Evolutionary conservation across 2,888 invertebrate genomes (phyloP).

Genomic region (Dione vanillae): DNA sequence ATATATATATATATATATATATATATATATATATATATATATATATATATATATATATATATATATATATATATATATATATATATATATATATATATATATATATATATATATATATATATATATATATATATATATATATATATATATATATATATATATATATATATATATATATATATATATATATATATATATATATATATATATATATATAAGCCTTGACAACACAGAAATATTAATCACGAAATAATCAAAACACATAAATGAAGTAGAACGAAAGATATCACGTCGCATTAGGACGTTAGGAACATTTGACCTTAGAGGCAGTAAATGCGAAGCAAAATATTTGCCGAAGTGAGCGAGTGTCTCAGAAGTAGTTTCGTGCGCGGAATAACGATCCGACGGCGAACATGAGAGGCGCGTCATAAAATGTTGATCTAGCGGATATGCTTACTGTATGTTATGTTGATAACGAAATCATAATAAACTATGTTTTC

Average conservation of each 20-base stretch:
- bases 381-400: constrained; percentile 21
- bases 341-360: constrained; percentile 26
- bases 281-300: not conserved
- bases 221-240: too few relatives aligned
- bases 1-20: too few relatives aligned
- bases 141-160: too few relatives aligned
- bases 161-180: too few relatives aligned
- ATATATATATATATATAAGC: too few relatives aligned
- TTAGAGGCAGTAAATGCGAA: constrained; percentile 13
- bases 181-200: too few relatives aligned
- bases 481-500: not conserved
- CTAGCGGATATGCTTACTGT: not conserved
- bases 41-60: too few relatives aligned
- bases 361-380: constrained; percentile 24
- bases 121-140: too few relatives aligned
- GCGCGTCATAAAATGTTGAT: constrained; percentile 23
- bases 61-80: too few relatives aligned
- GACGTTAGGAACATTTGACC: constrained; percentile 14
- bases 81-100: too few relatives aligned
- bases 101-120: too few relatives aligned
- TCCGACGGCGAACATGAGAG: not conserved
- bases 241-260: not conserved
- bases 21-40: too few relatives aligned
- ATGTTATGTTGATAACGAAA: not conserved
- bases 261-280: not conserved